Conservation (phyloP, 2,113 vertebrate species). For the Pteropus alecto region DNA sequence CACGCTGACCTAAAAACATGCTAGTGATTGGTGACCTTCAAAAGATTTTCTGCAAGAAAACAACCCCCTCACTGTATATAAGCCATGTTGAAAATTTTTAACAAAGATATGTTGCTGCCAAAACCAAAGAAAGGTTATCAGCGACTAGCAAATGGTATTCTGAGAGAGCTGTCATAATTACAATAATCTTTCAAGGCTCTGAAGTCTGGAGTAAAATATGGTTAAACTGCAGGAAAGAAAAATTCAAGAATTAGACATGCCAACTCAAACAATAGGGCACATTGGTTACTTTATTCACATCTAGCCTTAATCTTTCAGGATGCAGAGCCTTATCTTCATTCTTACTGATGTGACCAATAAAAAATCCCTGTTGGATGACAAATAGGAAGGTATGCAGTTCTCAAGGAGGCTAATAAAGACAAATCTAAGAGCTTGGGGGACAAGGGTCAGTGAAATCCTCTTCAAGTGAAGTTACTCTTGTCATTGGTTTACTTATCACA, state of each 20-base stretch:
- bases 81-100: constrained; percentile 14
- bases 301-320: neutral
- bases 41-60: neutral
- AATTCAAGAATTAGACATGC: neutral
- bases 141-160: neutral
- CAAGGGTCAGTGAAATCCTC: neutral
- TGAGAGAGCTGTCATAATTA: neutral
- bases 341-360: neutral
- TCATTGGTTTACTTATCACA: neutral
- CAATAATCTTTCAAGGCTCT: neutral
- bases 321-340: neutral
- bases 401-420: neutral
- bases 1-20: neutral
- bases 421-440: neutral
- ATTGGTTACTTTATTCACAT: neutral
- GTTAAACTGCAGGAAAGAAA: neutral
- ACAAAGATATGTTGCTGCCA: constrained; percentile 19
- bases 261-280: neutral
- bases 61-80: neutral
- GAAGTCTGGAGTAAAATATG: constrained; percentile 4
- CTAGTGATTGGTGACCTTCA: neutral
- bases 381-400: neutral
- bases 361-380: neutral
- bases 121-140: constrained; percentile 47
- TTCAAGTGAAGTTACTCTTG: neutral